Conservation (phyloP, 2,113 vertebrate species). For the Rafetus swinhoei region DNA sequence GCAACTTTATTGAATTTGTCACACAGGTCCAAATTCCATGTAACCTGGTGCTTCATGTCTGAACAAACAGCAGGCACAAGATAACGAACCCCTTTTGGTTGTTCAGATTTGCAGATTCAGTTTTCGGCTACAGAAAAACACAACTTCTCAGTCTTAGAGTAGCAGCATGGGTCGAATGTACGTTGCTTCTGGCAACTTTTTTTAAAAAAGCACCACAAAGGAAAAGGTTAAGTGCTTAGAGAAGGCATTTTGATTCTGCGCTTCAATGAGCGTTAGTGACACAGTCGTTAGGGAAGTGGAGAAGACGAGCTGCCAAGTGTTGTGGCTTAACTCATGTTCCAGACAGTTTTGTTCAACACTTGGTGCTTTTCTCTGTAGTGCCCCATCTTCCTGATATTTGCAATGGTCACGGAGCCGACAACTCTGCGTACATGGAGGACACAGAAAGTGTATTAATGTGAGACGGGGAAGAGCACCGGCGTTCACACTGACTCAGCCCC, state of each 20-base stretch:
- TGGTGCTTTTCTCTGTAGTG: not conserved
- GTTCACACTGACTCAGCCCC: not conserved
- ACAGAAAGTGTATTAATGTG: not conserved
- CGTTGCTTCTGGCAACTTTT: slow-evolving; percentile 3
- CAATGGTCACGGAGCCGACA: not conserved
- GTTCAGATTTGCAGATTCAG: slow-evolving; percentile 53
- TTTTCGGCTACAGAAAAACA: slow-evolving; percentile 56
- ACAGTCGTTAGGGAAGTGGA: slow-evolving; percentile 20
- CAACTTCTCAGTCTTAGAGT: slow-evolving; percentile 33
- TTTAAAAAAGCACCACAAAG: slow-evolving; percentile 13
- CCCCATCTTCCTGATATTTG: not conserved
- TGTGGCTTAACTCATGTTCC: slow-evolving; percentile 44
- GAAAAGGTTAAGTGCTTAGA: slow-evolving; percentile 63
- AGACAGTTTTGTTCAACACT: slow-evolving; percentile 4
- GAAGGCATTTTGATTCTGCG: slow-evolving; percentile 50
- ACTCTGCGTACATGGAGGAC: not conserved
- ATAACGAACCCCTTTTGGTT: slow-evolving; percentile 56
- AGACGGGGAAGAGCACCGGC: not conserved
- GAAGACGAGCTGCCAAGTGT: slow-evolving; percentile 56
- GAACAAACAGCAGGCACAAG: slow-evolving; percentile 41
- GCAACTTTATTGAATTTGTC: slow-evolving; percentile 56
- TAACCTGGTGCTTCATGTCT: slow-evolving; percentile 45
- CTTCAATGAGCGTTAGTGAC: slow-evolving; percentile 58
- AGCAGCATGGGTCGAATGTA: slow-evolving; percentile 55
- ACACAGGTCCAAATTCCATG: slow-evolving; percentile 33